Evolutionary conservation across 2,888 invertebrate genomes (phyloP), one percentile per base, ranked within the genome.

Genomic region (Nephrotoma guestfalica): DNA sequence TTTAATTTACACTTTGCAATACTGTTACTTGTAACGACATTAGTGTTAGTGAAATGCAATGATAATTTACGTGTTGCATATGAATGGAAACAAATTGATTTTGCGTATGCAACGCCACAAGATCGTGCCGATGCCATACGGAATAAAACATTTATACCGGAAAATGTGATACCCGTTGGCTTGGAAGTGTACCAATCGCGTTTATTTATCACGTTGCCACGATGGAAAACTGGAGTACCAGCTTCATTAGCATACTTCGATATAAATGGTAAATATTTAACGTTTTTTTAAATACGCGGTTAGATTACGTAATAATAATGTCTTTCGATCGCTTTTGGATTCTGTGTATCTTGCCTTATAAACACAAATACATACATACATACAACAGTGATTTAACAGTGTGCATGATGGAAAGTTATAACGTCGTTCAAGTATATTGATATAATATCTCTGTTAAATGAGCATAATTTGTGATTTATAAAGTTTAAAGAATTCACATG

Each of bases 61-160:
- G 95, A 95, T 90, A 95, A 95, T 91, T 92, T 96, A 86, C 93
- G 93, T 88, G 94, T 95, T 86, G 92, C 93, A 86, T 95, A 94
- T 90, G 94, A 95, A 89, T 96, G 96, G 96, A 94, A 94, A 88
- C 93, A 94, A 90, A 91, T 96, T 86, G 95, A 96, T 90, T 96
- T 93, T 90, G 93, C 94, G 87, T 96, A 93, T 91, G 93, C 93
- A 3, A 92, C 90, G 45, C 91, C 93, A 0, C 93, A 93, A 6
- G 93, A 92, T 3, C 91, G 94, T 86, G 92, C 93, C 89, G 92
- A 93, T 86, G 95, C 95, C 30, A 91, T 95, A 71, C 92, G 92
- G 43, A 92, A 91, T 86, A 93, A 93, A 88, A 92, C 92, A 87
- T 96, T 94, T 89, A 93, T 95, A 51, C 95, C 94, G 9, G 94